These are phyloP conservation scores for Pimpla rufipes DNA, from an alignment of 2,888 invertebrate genomes.

Conservation along the genomic window DNA sequence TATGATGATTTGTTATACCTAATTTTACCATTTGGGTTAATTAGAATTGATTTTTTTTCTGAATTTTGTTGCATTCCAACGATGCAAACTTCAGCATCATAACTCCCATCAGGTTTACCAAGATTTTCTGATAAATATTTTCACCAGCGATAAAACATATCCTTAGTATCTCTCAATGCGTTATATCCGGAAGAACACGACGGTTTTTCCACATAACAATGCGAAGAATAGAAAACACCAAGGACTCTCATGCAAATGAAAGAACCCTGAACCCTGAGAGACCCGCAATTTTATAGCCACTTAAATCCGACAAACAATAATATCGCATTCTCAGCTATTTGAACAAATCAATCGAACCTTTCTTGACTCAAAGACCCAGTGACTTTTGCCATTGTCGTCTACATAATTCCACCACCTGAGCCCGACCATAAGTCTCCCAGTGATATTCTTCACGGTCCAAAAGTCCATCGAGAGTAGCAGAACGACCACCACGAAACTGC, in stretches of 20 bases:
- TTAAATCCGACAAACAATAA: background rate
- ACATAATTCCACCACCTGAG: conserved; percentile 99
- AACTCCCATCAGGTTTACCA: background rate
- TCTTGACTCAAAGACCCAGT: conserved; percentile 98
- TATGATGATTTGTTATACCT: too few species aligned
- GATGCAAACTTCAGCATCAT: too few species aligned
- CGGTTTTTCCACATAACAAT: conserved; percentile 4
- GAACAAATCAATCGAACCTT: conserved; percentile 88
- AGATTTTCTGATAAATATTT: conserved; percentile 15
- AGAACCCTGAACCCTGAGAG: conserved; percentile 5
- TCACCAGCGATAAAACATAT: background rate
- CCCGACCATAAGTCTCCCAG: conserved; percentile 97
- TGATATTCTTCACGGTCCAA: conserved; percentile 99
- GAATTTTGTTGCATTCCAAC: too few species aligned
- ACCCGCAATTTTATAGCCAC: conserved; percentile 52
- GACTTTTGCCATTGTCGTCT: conserved; percentile 98
- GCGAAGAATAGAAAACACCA: conserved; percentile 3
- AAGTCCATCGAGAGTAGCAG: conserved; percentile 98
- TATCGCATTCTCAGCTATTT: conserved; percentile 32
- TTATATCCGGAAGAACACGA: conserved; percentile 11
- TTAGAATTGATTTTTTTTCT: too few species aligned
- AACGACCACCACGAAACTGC: conserved; percentile 97
- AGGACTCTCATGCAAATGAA: conserved; percentile 34
- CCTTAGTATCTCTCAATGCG: background rate
- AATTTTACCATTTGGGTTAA: too few species aligned